phyloP scores from a whole-genome alignment of 1,140 invertebrate genomes.

The Goniozus legneri region DNA sequence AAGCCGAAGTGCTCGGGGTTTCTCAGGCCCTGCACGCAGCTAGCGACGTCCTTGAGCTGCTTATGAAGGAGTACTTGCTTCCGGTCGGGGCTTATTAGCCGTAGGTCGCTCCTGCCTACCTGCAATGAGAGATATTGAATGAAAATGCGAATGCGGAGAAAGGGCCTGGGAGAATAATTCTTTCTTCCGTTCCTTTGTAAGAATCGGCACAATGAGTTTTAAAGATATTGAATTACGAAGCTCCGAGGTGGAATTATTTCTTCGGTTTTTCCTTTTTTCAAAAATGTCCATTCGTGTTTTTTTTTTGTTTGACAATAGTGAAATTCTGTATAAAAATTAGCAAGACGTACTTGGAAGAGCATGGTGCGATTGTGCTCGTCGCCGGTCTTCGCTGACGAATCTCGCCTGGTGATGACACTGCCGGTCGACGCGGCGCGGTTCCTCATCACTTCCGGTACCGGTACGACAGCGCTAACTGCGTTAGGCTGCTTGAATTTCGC shows the following conservation, averaged over 20 bases:
- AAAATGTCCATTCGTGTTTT: no score
- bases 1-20: slow-evolving; percentile 89
- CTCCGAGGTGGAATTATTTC: no score
- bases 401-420: slow-evolving; percentile 44
- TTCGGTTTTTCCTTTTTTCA: no score
- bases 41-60: slow-evolving; percentile 81
- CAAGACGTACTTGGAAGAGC: slow-evolving; percentile 82
- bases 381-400: slow-evolving; percentile 33
- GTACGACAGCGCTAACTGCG: slow-evolving; percentile 23
- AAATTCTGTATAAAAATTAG: no score
- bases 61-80: slow-evolving; percentile 86
- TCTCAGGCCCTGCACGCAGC: slow-evolving; percentile 79
- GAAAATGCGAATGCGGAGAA: slow-evolving; percentile 1
- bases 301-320: no score
- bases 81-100: slow-evolving; percentile 87
- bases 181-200: not conserved
- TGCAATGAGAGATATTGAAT: slow-evolving; percentile 42
- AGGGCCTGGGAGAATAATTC: not conserved
- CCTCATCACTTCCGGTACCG: slow-evolving; percentile 49
- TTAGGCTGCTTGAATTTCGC: slow-evolving; percentile 23
- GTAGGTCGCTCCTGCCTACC: slow-evolving; percentile 82
- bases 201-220: not conserved
- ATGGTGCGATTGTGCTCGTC: slow-evolving; percentile 86
- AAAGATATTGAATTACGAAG: no score
- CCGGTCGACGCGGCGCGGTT: slow-evolving; percentile 53